Conservation (phyloP, 2,113 vertebrate species). For the Naja naja region DNA sequence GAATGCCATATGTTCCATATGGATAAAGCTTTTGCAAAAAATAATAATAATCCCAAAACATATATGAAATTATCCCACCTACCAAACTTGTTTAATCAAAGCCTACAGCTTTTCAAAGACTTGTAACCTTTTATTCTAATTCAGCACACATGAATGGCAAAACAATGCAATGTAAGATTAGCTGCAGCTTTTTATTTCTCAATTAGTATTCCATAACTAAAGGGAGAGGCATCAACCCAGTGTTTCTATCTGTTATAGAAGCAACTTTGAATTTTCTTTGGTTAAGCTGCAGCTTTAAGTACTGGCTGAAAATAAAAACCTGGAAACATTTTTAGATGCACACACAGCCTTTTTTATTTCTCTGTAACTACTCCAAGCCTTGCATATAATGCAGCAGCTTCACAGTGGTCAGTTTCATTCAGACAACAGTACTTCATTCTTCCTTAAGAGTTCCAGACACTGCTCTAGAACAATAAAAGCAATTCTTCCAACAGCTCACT, state of each 20-base stretch:
- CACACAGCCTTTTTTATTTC: constrained; percentile 51
- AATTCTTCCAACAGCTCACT: constrained; percentile 69
- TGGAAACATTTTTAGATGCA: constrained; percentile 51
- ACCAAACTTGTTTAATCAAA: constrained; percentile 52
- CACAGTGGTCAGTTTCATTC: constrained; percentile 83
- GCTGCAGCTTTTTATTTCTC: constrained; percentile 43
- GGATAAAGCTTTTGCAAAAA: constrained; percentile 41
- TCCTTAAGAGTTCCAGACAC: constrained; percentile 76
- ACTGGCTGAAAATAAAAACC: constrained; percentile 41
- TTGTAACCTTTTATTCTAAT: constrained; percentile 49
- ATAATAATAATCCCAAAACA: constrained; percentile 23
- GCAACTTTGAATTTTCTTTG: constrained; percentile 69
- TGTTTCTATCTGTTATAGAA: constrained; percentile 30
- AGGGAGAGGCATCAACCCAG: constrained; percentile 37
- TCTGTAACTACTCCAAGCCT: constrained; percentile 74
- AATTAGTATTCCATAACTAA: constrained; percentile 42
- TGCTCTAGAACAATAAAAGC: constrained; percentile 70
- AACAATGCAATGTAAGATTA: constrained; percentile 32
- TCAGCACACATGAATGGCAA: constrained; percentile 43
- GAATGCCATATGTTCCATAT: constrained; percentile 57
- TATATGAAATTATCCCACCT: constrained; percentile 49
- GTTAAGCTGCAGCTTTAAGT: constrained; percentile 79
- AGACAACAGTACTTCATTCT: constrained; percentile 73
- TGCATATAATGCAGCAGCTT: constrained; percentile 83
- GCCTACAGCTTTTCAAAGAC: constrained; percentile 55